A percentile compares a stretch with the other conserved stretches of the same genome.
Conservation (phyloP, 2,113 vertebrate species). For the Pithys albifrons region DNA sequence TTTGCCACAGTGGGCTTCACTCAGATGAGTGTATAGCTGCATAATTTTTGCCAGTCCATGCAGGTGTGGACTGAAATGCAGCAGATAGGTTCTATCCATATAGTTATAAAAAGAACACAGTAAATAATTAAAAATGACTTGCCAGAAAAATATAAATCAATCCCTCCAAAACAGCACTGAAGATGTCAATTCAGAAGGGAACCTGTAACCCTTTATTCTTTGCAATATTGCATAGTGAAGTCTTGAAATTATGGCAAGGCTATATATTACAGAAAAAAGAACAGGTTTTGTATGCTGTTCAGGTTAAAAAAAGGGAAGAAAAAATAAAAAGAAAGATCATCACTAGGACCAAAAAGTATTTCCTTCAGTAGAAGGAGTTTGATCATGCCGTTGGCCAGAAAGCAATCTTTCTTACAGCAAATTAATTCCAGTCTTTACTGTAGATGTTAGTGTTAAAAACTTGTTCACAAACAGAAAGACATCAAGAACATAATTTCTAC, state of each 20-base stretch:
- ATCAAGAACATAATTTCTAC: not conserved
- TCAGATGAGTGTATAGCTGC: not conserved
- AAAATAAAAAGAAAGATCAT: accelerated
- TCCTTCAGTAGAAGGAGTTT: not conserved
- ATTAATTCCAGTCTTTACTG: not conserved
- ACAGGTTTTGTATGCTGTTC: not conserved
- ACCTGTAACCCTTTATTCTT: not conserved
- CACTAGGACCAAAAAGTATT: not conserved
- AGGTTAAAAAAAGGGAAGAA: not conserved
- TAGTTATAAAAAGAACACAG: not conserved
- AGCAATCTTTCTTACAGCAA: not conserved
- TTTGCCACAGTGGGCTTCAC: not conserved
- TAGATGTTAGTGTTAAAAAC: not conserved
- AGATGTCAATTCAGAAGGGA: not conserved
- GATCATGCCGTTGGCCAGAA: not conserved
- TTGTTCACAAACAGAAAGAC: not conserved
- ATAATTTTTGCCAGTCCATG: not conserved
- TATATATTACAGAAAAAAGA: not conserved
- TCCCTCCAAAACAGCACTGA: not conserved
- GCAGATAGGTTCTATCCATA: not conserved
- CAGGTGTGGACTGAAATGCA: not conserved
- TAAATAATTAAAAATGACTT: not conserved
- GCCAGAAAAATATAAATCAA: not conserved
- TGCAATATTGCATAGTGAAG: not conserved
- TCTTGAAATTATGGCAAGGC: not conserved